These are phyloP conservation scores for Hemiprocne comata DNA, from an alignment of 2,113 vertebrate genomes.

Conservation along the genomic window DNA sequence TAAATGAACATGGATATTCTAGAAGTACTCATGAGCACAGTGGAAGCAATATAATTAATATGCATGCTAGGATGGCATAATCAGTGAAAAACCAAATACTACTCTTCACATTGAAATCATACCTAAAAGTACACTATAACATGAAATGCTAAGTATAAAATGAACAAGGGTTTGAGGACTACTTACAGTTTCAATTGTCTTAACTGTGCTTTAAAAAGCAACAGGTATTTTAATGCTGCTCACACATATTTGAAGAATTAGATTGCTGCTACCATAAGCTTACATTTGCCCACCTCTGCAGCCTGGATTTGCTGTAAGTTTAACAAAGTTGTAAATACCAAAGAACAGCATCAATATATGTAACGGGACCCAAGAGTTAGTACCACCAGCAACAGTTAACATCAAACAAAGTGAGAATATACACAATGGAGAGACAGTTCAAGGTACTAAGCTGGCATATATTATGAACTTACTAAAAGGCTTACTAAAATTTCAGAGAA, in stretches of 20 bases:
- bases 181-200: constrained; percentile 50
- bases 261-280: background rate
- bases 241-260: background rate
- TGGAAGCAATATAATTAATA: background rate
- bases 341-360: background rate
- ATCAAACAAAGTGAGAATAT: background rate
- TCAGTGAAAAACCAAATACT: background rate
- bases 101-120: background rate
- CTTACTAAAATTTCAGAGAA: background rate
- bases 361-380: background rate
- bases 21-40: background rate
- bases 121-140: background rate
- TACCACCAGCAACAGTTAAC: background rate
- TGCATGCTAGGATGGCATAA: background rate
- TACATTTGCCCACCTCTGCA: background rate
- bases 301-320: background rate
- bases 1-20: background rate
- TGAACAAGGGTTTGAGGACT: constrained; percentile 21
- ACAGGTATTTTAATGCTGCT: background rate
- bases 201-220: constrained; percentile 33
- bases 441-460: background rate
- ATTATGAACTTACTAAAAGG: background rate
- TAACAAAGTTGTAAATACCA: background rate
- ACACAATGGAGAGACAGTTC: background rate
- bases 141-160: background rate